Base-by-base conservation (phyloP, 2,113 vertebrate species). In the Meleagris gallopavo region DNA sequence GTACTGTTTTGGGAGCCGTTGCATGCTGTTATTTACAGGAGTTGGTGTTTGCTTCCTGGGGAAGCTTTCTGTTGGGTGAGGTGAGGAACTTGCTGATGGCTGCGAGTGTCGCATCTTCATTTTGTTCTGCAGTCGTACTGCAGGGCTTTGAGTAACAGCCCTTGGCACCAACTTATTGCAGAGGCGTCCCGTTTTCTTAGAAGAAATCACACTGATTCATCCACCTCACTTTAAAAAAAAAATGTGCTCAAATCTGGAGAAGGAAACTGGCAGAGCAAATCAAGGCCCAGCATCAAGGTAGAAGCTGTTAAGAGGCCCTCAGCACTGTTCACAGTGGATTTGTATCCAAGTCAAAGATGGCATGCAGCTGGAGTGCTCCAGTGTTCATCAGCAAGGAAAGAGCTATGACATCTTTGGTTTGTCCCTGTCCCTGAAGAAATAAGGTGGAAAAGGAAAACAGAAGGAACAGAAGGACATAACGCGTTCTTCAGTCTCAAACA, bases 161-260 rank as follows among this genome's bases (percentile, higher is more conserved):
- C 24, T 32, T 25, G 80, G 58, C 80, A 40, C 5, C 0, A 0
- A 4, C 24, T 16, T 17, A 10, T 34, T 73, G 65, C 10, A 19
- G 38, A 10, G 69, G 6, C 0, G 0, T 45, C 67, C 22, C 1
- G 0, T 55, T 60, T 55, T 61, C 41, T 54, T 60, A 4, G 34
- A 34, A 7, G 9, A 10, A 22, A 10, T 72, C 24, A 38, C 32
- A 9, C 13, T 29, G 54, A 17, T 41, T 86, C 27, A 2, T 13
- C 58, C 5, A 4, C 16, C 20, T 70, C 15, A 8, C 34, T 50
- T 45, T 32, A 30, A 54, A 27, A 54, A 54, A 13, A 12, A 38
- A 46, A 3, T 1, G 6, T 15, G 52, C 67, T 41, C 64, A 36
- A 46, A 48, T 43, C 6, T 10, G 50, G 32, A 83, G 62, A 24